Percentiles rank a stretch among this genome's conserved stretches.
Evolutionary conservation across 2,888 invertebrate species (phyloP).

Genomic region (Uropetala carovei): DNA sequence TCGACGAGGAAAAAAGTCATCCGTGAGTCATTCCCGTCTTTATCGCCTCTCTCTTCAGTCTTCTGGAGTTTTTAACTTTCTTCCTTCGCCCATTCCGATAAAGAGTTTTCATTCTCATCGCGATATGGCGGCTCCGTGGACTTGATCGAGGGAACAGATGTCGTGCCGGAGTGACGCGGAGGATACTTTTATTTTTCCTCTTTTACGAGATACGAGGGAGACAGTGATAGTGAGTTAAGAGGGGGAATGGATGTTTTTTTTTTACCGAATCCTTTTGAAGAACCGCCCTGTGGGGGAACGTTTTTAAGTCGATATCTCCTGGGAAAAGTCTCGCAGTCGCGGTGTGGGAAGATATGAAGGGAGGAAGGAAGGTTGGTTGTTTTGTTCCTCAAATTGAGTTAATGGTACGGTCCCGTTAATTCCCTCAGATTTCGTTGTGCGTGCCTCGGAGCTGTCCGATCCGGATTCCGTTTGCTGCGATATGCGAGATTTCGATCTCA

Average conservation of each 20-base stretch:
- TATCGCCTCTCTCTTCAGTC: background rate
- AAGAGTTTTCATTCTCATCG: constrained; percentile 31
- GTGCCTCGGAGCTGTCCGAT: no score
- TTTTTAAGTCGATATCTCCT: background rate
- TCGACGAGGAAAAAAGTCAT: background rate
- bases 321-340: background rate
- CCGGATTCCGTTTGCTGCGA: no score
- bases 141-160: constrained; percentile 46
- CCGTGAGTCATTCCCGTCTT: background rate
- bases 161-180: background rate
- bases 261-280: background rate
- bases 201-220: background rate
- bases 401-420: background rate
- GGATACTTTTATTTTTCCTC: background rate
- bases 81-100: background rate
- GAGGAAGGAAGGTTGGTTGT: background rate
- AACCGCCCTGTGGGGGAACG: background rate
- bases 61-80: background rate
- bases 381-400: constrained; percentile 26
- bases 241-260: background rate
- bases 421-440: no score
- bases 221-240: background rate
- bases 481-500: background rate
- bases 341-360: background rate
- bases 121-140: constrained; percentile 1